These are phyloP conservation scores for Ptychodera flava DNA, from an alignment of 35 echinoderm and acorn worm genomes.

Conservation along the genomic window DNA sequence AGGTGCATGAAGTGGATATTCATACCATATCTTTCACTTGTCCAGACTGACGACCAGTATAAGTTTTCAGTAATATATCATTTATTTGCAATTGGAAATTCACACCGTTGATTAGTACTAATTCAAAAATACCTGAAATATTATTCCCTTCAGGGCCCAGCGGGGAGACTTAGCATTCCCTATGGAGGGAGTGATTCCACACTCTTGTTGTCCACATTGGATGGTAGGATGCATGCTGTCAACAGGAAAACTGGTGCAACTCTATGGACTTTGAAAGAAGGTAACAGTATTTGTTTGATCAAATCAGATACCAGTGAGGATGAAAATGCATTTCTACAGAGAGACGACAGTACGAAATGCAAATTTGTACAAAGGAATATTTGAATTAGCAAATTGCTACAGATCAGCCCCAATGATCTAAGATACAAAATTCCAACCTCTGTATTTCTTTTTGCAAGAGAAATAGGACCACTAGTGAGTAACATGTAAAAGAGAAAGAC, in stretches of 20 bases:
- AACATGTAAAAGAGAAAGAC: too few relatives aligned
- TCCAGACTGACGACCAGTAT: too few relatives aligned
- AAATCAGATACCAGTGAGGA: too few relatives aligned
- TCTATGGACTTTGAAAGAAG: slow-evolving; percentile 84
- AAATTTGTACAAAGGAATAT: neutral
- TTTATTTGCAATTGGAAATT: too few relatives aligned
- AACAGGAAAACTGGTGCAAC: slow-evolving; percentile 56
- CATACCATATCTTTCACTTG: too few relatives aligned
- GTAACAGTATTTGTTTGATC: slow-evolving; percentile 51
- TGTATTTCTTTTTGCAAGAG: neutral
- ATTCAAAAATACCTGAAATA: too few relatives aligned
- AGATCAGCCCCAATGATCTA: neutral
- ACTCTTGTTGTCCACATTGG: slow-evolving; percentile 78
- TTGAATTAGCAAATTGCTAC: neutral
- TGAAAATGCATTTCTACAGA: too few relatives aligned
- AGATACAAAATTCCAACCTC: neutral
- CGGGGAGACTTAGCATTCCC: slow-evolving; percentile 45
- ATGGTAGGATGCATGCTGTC: slow-evolving; percentile 86
- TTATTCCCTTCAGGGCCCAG: neutral
- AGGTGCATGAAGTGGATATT: too few relatives aligned
- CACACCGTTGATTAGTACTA: too few relatives aligned
- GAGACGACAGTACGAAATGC: neutral
- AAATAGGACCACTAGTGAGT: neutral
- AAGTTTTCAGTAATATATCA: too few relatives aligned
- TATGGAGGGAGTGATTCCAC: slow-evolving; percentile 63